These are phyloP conservation scores for Neoscelio sp. DNA, from an alignment of 2,888 invertebrate species.

Conservation along the genomic window DNA sequence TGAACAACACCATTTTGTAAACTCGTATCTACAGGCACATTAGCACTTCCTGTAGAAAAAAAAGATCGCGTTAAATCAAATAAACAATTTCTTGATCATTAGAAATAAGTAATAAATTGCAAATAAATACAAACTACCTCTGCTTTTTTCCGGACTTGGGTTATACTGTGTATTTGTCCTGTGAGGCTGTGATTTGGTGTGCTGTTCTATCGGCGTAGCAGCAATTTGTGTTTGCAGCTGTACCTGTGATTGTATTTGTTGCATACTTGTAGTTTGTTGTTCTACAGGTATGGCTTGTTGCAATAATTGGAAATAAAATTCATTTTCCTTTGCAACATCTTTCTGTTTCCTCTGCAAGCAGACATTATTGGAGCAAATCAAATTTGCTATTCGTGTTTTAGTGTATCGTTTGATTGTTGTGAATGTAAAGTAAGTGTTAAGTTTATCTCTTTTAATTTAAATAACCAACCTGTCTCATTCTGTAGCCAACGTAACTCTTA, in stretches of 20 bases:
- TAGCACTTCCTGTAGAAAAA: conserved; percentile 72
- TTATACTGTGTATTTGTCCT: conserved; percentile 81
- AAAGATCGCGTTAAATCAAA: not conserved
- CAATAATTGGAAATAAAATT: conserved; percentile 96
- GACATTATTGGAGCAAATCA: no score
- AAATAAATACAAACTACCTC: conserved; percentile 82
- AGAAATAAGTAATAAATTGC: conserved; percentile 56
- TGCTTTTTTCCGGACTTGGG: conserved; percentile 83
- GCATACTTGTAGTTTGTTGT: conserved; percentile 81
- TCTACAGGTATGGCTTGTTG: conserved; percentile 94
- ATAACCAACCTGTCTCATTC: conserved; percentile 87
- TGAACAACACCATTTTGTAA: conserved; percentile 81
- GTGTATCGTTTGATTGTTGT: no score
- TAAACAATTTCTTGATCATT: no score
- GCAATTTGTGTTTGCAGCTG: conserved; percentile 77
- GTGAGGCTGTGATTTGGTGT: conserved; percentile 80
- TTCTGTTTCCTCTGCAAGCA: conserved; percentile 92
- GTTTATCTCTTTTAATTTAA: no score
- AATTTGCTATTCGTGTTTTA: no score
- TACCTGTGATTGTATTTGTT: conserved; percentile 77
- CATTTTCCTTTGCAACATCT: conserved; percentile 97
- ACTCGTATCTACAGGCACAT: conserved; percentile 76
- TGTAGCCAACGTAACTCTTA: conserved; percentile 95
- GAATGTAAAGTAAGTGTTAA: no score
- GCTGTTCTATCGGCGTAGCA: conserved; percentile 76